These are phyloP conservation scores for Epinephelus fuscoguttatus DNA, from an alignment of 2,113 vertebrate genomes.

Conservation along the genomic window DNA sequence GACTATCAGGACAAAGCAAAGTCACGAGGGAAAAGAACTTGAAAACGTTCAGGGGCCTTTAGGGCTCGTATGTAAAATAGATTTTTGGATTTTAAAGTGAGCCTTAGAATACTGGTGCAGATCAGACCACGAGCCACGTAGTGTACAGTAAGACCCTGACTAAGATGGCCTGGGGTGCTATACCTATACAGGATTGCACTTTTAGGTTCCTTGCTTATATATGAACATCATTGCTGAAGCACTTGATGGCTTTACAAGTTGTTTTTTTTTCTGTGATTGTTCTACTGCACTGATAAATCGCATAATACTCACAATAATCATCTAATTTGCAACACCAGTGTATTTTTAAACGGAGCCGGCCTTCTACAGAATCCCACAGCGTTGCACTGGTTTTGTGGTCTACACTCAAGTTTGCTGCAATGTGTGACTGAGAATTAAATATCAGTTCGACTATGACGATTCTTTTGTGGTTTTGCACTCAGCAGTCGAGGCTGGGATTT, in stretches of 20 bases:
- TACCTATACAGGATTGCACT: constrained; percentile 79
- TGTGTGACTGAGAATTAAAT: constrained; percentile 68
- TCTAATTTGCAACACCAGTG: constrained; percentile 55
- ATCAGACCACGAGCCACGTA: constrained; percentile 80
- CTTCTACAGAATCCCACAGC: constrained; percentile 52
- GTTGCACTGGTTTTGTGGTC: constrained; percentile 62
- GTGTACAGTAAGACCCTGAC: constrained; percentile 70
- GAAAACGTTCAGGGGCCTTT: constrained; percentile 53
- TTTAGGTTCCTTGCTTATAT: constrained; percentile 81
- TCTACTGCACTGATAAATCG: constrained; percentile 80
- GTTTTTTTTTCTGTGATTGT: constrained; percentile 71
- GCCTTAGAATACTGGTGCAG: constrained; percentile 83
- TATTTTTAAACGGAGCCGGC: constrained; percentile 71
- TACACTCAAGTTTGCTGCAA: constrained; percentile 75
- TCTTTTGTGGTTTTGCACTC: constrained; percentile 56
- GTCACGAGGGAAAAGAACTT: constrained; percentile 60
- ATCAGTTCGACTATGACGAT: constrained; percentile 47
- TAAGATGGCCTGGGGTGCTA: constrained; percentile 69
- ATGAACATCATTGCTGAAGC: constrained; percentile 74
- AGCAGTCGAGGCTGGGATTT: constrained; percentile 50
- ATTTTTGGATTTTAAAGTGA: constrained; percentile 71
- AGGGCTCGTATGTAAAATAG: constrained; percentile 45
- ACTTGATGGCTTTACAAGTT: constrained; percentile 62
- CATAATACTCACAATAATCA: constrained; percentile 52
- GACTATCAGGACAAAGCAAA: constrained; percentile 43